Base-by-base conservation (phyloP, 2,797 vertebrate species). In the Etheostoma nigrum region DNA sequence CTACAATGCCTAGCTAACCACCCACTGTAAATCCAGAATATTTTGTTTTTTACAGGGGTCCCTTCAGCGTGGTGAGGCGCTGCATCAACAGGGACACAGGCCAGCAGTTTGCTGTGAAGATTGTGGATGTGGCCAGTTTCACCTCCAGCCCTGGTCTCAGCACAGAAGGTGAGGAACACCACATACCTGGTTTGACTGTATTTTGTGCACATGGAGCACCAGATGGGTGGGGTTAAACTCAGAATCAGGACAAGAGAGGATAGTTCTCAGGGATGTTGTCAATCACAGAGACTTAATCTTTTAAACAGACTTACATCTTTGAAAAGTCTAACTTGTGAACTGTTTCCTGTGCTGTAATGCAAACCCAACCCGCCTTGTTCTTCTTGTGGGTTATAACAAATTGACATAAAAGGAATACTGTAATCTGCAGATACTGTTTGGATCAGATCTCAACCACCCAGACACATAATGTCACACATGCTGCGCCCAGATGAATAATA, bases 11-110 rank as follows among this genome's bases (percentile, higher is more conserved):
- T 19, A 57, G 81, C 78, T 65, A 88, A 83, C 89, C 80, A 65
- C 79, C 67, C 75, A 49, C 71, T 82, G 65, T 67, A 84, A 68
- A 84, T 78, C 84, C 67, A 76, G 63, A 78, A 68, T 74, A 62
- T 61, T 70, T 70, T 91, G 30, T 90, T 7, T 77, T 19, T 89
- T 92, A 9, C 92, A 99, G 98, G 96, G 98, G 98, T 74, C 98
- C 98, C 8, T 99, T 99, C 95, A 99, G 98, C 23, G 98, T 99
- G 92, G 98, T 99, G 78, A 94, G 98, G 82, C 94, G 98, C 95
- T 99, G 98, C 92, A 99, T 99, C 96, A 99, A 99, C 96, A 95
- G 98, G 93, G 98, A 99, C 92, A 99, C 97, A 1, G 98, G 98
- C 77, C 98, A 99, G 85, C 98, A 99, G 94, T 99, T 99, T 83